phyloP scores from a whole-genome alignment of 2,113 vertebrate species.

The Raja brachyura region DNA sequence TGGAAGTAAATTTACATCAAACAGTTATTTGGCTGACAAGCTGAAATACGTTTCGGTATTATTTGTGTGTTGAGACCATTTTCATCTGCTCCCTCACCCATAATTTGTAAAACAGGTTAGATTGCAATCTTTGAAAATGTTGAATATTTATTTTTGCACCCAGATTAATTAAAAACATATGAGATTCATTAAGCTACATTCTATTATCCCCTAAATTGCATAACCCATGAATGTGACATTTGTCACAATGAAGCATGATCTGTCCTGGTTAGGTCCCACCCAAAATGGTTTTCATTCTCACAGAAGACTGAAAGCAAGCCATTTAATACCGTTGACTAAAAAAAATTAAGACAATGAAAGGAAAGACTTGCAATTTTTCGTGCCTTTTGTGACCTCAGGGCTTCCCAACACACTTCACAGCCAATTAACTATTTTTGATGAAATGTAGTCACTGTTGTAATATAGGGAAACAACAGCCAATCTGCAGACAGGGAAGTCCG shows the following conservation, averaged over 20 bases:
- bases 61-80: neutral
- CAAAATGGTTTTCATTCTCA: neutral
- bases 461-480: no score
- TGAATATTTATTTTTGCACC: neutral
- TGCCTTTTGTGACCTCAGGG: neutral
- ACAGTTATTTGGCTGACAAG: neutral
- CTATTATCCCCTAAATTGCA: neutral
- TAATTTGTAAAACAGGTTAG: neutral
- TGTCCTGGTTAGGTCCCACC: neutral
- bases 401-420: neutral
- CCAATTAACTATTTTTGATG: neutral
- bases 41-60: neutral
- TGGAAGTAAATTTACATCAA: neutral
- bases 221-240: neutral
- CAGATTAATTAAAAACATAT: neutral
- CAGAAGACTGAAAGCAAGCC: neutral
- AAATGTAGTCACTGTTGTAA: neutral
- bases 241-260: neutral
- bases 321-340: neutral
- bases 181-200: neutral
- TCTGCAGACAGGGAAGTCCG: no score
- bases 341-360: slow-evolving; percentile 9
- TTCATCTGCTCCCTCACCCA: neutral
- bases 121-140: neutral
- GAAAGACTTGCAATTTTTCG: neutral